phyloP scores from a whole-genome alignment of 2,888 invertebrate species.

The Aporophyla lueneburgensis region DNA sequence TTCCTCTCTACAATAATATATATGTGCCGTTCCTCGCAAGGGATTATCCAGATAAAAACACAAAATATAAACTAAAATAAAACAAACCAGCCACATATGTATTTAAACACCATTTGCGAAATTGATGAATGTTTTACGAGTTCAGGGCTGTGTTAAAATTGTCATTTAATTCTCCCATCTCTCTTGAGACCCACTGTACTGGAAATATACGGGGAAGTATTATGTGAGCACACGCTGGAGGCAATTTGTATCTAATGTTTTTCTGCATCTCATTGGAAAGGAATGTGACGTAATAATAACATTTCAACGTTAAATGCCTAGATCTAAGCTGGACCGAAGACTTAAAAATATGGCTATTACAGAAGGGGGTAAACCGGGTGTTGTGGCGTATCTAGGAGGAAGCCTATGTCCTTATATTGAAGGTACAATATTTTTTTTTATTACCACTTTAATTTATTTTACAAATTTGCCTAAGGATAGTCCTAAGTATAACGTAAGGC shows the following conservation, averaged over 20 bases:
- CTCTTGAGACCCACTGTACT: constrained; percentile 68
- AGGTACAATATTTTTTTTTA: too few species aligned
- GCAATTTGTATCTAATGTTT: neutral
- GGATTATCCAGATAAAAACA: constrained; percentile 3
- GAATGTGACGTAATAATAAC: neutral
- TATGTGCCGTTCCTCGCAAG: neutral
- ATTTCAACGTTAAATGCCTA: neutral
- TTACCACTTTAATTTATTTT: neutral
- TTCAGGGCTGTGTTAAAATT: constrained; percentile 75
- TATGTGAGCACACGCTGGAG: neutral
- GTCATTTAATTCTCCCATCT: constrained; percentile 79
- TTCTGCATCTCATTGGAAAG: neutral
- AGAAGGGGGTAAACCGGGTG: neutral
- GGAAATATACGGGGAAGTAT: constrained; percentile 61
- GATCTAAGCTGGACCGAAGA: neutral
- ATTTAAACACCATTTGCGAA: constrained; percentile 67
- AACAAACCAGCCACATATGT: constrained; percentile 61
- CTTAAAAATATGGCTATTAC: neutral
- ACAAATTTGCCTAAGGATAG: neutral
- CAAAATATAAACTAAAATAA: constrained; percentile 40
- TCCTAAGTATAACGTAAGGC: neutral
- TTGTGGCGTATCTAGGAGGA: neutral
- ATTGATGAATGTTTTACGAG: constrained; percentile 75
- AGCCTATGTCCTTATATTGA: neutral
- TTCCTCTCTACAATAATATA: neutral